Evolutionary conservation across 1,140 invertebrate genomes (phyloP).

Genomic region (Zophobas morio): DNA sequence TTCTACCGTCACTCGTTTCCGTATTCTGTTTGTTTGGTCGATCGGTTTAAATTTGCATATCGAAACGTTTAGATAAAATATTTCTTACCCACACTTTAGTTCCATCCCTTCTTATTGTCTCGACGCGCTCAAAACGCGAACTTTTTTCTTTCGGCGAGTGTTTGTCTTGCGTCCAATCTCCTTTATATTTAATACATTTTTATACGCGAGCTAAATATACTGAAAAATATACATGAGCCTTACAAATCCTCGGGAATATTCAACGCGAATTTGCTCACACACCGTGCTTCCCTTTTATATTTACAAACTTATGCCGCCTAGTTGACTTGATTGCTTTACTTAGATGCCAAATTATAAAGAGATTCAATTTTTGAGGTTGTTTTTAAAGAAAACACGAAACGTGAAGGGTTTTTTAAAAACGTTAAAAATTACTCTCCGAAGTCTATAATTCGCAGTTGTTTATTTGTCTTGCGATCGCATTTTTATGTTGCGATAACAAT

Average conservation of each 20-base stretch:
- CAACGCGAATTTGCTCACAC: no score
- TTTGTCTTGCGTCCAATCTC: slow-evolving; percentile 9
- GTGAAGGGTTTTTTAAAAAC: no score
- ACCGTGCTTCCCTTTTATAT: no score
- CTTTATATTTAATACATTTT: slow-evolving; percentile 25
- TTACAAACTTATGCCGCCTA: no score
- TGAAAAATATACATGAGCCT: neutral
- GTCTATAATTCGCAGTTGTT: no score
- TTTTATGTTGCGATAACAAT: no score
- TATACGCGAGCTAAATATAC: neutral
- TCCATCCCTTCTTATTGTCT: slow-evolving; percentile 30
- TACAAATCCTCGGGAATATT: neutral
- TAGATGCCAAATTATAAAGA: no score
- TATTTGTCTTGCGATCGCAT: no score
- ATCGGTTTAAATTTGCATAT: slow-evolving; percentile 34
- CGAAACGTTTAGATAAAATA: slow-evolving; percentile 36
- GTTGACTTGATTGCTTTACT: no score
- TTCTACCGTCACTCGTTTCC: slow-evolving; percentile 6
- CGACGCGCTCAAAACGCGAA: neutral
- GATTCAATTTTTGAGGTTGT: no score
- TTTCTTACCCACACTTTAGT: slow-evolving; percentile 30
- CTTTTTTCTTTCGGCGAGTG: slow-evolving; percentile 7
- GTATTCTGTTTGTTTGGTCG: slow-evolving; percentile 38
- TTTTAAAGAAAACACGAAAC: no score
- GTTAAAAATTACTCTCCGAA: no score